A percentile compares a stretch with the other conserved stretches of the same genome.
Evolutionary conservation across 2,888 invertebrate genomes (phyloP).

Genomic region (Nipponacmea schrenckii): DNA sequence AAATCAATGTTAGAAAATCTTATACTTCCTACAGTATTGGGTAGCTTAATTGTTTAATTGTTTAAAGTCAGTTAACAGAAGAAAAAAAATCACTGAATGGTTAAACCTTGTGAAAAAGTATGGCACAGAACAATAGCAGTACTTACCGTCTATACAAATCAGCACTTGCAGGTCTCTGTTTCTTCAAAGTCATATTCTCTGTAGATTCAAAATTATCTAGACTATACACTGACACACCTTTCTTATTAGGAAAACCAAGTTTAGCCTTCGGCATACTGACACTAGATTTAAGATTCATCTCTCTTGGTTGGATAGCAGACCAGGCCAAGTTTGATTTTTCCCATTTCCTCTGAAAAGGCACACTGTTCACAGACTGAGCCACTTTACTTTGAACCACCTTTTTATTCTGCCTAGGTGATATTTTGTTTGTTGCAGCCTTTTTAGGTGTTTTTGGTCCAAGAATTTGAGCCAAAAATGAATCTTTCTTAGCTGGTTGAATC

Average conservation of each 20-base stretch:
- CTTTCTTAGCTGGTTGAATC: neutral
- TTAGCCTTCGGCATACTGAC: constrained; percentile 24
- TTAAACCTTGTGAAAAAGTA: no score
- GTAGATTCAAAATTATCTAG: constrained; percentile 24
- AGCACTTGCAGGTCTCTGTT: constrained; percentile 44
- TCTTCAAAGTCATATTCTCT: constrained; percentile 2
- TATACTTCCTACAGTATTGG: no score
- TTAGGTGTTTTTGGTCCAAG: constrained; percentile 8
- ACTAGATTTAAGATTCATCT: constrained; percentile 49
- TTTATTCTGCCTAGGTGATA: constrained; percentile 7
- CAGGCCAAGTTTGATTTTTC: constrained; percentile 56
- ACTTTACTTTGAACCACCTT: constrained; percentile 36
- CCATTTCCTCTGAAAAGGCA: constrained; percentile 51
- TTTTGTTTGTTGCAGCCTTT: neutral
- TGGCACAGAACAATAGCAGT: no score
- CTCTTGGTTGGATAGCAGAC: constrained; percentile 54
- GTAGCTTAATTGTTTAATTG: no score
- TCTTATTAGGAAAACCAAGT: constrained; percentile 1
- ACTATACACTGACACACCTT: constrained; percentile 19
- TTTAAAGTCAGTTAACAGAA: no score
- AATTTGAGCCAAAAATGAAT: neutral
- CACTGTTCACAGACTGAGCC: constrained; percentile 38
- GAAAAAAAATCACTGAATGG: no score
- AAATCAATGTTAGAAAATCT: neutral
- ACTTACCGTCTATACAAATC: constrained; percentile 44